Evolutionary conservation across 2,797 vertebrate genomes (phyloP).

Genomic region (Brachymystax lenok): DNA sequence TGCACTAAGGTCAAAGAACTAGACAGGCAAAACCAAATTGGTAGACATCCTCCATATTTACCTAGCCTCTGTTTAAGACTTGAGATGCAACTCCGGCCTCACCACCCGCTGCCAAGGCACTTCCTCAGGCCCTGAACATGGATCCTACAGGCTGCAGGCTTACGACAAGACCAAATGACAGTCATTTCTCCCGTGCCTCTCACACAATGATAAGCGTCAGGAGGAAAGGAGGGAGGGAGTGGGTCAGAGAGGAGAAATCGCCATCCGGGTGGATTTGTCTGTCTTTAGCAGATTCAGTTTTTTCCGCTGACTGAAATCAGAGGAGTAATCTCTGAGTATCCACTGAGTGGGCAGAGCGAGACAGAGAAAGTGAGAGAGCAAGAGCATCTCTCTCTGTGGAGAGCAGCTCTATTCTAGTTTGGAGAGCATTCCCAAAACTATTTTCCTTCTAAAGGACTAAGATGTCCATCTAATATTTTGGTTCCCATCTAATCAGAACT

Average conservation of each 20-base stretch:
- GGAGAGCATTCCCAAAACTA: constrained; percentile 44
- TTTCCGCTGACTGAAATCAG: constrained; percentile 32
- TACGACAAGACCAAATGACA: not conserved
- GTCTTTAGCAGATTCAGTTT: not conserved
- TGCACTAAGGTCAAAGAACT: not conserved
- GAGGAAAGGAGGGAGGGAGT: constrained; percentile 3
- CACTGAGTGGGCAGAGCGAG: constrained; percentile 18
- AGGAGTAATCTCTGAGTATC: constrained; percentile 17
- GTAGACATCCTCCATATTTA: not conserved
- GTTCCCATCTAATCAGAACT: constrained; percentile 49
- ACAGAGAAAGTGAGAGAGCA: not conserved
- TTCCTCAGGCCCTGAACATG: constrained; percentile 7
- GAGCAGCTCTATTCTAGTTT: constrained; percentile 40
- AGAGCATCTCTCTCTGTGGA: not conserved
- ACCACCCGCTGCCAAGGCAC: not conserved
- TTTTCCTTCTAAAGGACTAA: constrained; percentile 57
- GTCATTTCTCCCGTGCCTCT: constrained; percentile 18
- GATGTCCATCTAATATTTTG: constrained; percentile 38
- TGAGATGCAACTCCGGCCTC: not conserved
- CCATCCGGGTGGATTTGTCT: constrained; percentile 1
- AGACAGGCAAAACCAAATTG: not conserved
- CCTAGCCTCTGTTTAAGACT: not conserved
- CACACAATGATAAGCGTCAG: not conserved
- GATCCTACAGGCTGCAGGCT: not conserved
- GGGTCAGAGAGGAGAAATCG: constrained; percentile 1